Evolutionary conservation across 2,797 vertebrate species (phyloP).

Genomic region (Lithobates pipiens): DNA sequence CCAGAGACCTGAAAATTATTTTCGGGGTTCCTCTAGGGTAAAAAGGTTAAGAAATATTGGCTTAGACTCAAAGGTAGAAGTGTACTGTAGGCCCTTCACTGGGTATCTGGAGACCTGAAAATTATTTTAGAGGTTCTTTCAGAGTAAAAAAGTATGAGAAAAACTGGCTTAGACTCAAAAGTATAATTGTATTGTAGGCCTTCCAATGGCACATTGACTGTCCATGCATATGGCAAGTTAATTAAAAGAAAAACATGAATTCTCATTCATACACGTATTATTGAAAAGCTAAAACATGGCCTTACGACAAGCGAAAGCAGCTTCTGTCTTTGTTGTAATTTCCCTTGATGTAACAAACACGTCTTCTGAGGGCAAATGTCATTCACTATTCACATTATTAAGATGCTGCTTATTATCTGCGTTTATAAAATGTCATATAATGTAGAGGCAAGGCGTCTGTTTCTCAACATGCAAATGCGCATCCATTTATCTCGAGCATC

Average conservation of each 20-base stretch:
- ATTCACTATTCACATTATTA: not conserved
- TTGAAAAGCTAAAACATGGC: not conserved
- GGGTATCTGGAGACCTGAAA: too few species aligned
- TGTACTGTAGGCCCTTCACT: too few species aligned
- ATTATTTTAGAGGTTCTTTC: too few species aligned
- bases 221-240: too few species aligned
- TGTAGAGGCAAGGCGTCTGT: not conserved
- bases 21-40: too few species aligned
- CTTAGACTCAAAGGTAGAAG: too few species aligned
- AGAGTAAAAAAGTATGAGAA: too few species aligned
- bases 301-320: not conserved
- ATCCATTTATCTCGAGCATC: not conserved
- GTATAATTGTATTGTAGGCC: too few species aligned
- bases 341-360: not conserved
- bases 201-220: too few species aligned
- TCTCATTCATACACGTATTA: not conserved
- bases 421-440: conserved; percentile 20
- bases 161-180: too few species aligned
- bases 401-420: conserved; percentile 11
- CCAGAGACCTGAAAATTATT: too few species aligned
- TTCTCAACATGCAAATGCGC: conserved; percentile 5
- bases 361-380: not conserved
- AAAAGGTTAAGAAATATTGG: too few species aligned
- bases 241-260: not conserved
- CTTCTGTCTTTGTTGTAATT: not conserved